These are phyloP conservation scores for Coendou prehensilis DNA, from an alignment of 2,797 vertebrate genomes.

Conservation along the genomic window DNA sequence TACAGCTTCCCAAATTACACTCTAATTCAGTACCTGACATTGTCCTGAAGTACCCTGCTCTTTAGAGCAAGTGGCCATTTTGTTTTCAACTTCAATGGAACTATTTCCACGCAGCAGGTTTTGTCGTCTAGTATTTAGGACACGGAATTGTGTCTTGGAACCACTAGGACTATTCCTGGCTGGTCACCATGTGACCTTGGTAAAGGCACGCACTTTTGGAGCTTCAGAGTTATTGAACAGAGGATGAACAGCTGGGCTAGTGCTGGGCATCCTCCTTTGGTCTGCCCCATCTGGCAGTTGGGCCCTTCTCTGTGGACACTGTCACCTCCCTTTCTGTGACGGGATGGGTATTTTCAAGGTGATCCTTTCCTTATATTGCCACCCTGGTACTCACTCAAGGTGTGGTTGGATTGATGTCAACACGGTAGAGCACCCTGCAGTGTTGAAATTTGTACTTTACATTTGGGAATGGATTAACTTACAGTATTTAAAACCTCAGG, in stretches of 20 bases:
- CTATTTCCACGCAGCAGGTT: constrained; percentile 71
- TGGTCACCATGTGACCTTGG: constrained; percentile 21
- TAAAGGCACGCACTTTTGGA: neutral
- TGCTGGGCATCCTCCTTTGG: neutral
- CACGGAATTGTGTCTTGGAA: constrained; percentile 46
- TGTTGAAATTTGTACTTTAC: constrained; percentile 21
- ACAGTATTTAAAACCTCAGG: neutral
- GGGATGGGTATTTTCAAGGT: neutral
- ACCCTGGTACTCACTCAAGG: neutral
- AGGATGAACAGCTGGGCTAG: neutral
- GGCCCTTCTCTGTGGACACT: neutral
- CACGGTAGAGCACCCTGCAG: neutral
- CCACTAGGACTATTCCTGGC: constrained; percentile 7
- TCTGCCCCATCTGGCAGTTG: neutral
- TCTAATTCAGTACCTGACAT: constrained; percentile 66
- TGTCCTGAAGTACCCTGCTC: constrained; percentile 71
- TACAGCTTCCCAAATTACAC: constrained; percentile 78
- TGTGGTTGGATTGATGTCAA: neutral
- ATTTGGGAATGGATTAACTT: constrained; percentile 14
- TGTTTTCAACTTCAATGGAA: constrained; percentile 74
- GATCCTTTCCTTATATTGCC: neutral
- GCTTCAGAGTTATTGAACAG: neutral
- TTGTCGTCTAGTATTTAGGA: constrained; percentile 63
- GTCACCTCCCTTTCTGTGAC: neutral
- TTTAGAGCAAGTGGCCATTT: constrained; percentile 54